These are phyloP conservation scores for Buceros bicornis DNA, from an alignment of 2,797 vertebrate genomes.

Conservation along the genomic window DNA sequence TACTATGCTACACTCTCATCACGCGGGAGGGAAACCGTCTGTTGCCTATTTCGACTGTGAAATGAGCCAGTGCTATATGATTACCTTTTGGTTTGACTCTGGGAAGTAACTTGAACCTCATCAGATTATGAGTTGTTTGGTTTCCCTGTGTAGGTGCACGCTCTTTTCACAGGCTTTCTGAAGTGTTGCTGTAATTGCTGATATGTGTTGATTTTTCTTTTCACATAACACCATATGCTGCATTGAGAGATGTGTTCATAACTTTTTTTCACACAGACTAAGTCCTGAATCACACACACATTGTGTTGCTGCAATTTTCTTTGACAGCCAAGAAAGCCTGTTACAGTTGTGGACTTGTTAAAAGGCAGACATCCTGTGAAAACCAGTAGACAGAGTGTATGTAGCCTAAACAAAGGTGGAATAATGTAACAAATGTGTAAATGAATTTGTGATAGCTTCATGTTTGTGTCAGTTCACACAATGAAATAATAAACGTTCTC, in stretches of 20 bases:
- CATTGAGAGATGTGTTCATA: constrained; percentile 41
- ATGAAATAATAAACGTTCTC: background rate
- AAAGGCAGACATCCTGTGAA: constrained; percentile 17
- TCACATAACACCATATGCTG: constrained; percentile 64
- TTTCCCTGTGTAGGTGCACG: background rate
- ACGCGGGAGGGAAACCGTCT: constrained; percentile 14
- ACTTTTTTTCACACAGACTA: constrained; percentile 33
- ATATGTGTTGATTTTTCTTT: constrained; percentile 66
- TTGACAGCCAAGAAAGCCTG: constrained; percentile 5
- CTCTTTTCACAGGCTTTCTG: constrained; percentile 58
- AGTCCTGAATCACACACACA: constrained; percentile 22
- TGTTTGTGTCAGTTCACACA: background rate
- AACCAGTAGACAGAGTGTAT: background rate
- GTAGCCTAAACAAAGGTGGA: background rate
- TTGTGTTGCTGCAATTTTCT: constrained; percentile 47
- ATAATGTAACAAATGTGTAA: background rate
- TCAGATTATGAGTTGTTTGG: constrained; percentile 36
- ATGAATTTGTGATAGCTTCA: constrained; percentile 5
- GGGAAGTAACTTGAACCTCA: constrained; percentile 66
- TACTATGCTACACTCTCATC: constrained; percentile 37
- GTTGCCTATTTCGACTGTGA: constrained; percentile 67
- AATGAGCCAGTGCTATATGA: constrained; percentile 64
- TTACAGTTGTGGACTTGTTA: background rate
- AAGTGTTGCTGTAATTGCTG: constrained; percentile 72
- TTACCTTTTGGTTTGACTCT: constrained; percentile 60